Evolutionary conservation across 2,888 invertebrate genomes (phyloP).

Genomic region (Apamea epomidion): DNA sequence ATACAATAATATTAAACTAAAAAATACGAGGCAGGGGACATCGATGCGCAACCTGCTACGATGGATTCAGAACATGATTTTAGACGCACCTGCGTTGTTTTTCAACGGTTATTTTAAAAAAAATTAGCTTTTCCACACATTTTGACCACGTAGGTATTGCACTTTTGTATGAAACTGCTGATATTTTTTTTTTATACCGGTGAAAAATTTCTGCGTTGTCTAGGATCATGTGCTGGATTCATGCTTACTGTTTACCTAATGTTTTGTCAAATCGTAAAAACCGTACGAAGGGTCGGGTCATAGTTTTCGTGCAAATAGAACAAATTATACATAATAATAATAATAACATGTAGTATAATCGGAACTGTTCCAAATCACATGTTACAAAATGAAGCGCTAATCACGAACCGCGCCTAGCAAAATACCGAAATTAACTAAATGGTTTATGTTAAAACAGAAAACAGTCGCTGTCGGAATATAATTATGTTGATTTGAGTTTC

Average conservation of each 20-base stretch:
- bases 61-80: too few relatives aligned
- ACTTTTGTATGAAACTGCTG: too few relatives aligned
- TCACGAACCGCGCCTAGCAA: constrained; percentile 58
- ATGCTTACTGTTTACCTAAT: too few relatives aligned
- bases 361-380: constrained; percentile 62
- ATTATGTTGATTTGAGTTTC: constrained; percentile 34
- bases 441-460: constrained; percentile 60
- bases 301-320: constrained; percentile 17
- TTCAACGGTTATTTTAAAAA: too few relatives aligned
- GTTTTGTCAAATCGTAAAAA: background rate
- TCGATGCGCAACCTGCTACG: too few relatives aligned
- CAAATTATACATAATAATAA: constrained; percentile 51
- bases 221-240: too few relatives aligned
- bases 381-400: constrained; percentile 61
- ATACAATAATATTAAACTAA: background rate
- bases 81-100: too few relatives aligned
- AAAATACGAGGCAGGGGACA: too few relatives aligned
- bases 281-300: background rate
- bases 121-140: too few relatives aligned
- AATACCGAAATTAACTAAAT: constrained; percentile 64
- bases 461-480: constrained; percentile 41
- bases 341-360: constrained; percentile 52
- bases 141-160: too few relatives aligned
- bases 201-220: background rate
- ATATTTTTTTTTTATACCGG: background rate